These are phyloP conservation scores for Dichetophora obliterata DNA, from an alignment of 2,888 invertebrate species.

Conservation along the genomic window DNA sequence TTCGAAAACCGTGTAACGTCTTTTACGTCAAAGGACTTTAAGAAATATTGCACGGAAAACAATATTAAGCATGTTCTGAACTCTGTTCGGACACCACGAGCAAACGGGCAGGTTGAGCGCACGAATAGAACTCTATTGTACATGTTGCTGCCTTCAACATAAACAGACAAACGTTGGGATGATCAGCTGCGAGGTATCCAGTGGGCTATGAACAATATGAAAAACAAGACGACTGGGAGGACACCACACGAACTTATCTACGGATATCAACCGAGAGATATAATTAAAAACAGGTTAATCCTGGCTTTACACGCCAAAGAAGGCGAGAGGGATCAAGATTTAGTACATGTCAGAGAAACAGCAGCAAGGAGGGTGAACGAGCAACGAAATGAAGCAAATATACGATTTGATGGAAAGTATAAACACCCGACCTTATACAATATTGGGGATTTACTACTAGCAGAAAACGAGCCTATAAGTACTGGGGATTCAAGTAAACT, in stretches of 20 bases:
- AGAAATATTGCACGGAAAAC: no score
- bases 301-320: no score
- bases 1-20: no score
- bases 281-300: not conserved
- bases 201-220: not conserved
- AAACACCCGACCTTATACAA: not conserved
- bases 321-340: not conserved
- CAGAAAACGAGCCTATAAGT: not conserved
- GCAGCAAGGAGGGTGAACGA: slow-evolving; percentile 8
- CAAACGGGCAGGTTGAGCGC: not conserved
- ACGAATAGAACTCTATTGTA: not conserved
- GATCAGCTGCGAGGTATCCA: not conserved
- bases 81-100: no score
- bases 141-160: not conserved
- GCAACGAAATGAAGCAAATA: slow-evolving; percentile 35
- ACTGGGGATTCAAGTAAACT: not conserved
- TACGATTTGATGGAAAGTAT: slow-evolving; percentile 32
- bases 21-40: no score
- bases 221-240: not conserved
- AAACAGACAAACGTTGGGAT: not conserved
- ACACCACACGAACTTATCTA: not conserved
- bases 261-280: not conserved
- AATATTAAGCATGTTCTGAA: no score
- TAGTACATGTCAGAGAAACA: not conserved
- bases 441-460: not conserved